phyloP scores from a whole-genome alignment of 2,113 vertebrate species.

The Forbesichthys papilliferus region DNA sequence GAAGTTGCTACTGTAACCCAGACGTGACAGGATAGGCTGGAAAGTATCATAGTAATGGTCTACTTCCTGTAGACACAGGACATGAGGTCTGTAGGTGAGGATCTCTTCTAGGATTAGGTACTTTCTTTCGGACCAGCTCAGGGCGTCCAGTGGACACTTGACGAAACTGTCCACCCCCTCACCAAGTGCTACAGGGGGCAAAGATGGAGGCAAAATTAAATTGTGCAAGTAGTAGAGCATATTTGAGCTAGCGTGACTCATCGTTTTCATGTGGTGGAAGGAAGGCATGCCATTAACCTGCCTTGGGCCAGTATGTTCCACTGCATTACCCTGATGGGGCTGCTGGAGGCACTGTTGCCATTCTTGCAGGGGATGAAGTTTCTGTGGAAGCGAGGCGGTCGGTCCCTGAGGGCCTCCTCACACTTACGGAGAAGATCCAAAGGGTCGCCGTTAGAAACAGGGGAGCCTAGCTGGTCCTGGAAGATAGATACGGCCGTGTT shows the following conservation, averaged over 20 bases:
- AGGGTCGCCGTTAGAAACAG: too few species aligned
- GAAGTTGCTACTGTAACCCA: constrained; percentile 91
- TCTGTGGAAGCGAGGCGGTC: constrained; percentile 82
- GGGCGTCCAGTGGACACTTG: constrained; percentile 88
- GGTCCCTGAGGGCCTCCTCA: constrained; percentile 80
- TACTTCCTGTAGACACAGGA: constrained; percentile 94
- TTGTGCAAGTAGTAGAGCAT: not conserved
- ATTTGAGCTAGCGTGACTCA: not conserved
- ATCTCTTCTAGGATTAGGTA: constrained; percentile 96
- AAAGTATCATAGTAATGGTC: constrained; percentile 98
- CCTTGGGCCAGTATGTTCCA: constrained; percentile 99
- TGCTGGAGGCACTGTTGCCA: constrained; percentile 67
- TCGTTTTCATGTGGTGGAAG: not conserved
- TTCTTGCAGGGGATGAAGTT: constrained; percentile 71
- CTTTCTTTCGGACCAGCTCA: constrained; percentile 93
- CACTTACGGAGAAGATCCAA: constrained; percentile 85
- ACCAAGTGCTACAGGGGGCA: constrained; percentile 83
- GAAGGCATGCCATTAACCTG: constrained; percentile 46
- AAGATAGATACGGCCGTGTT: not conserved
- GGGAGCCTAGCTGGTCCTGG: constrained; percentile 66
- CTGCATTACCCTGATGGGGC: constrained; percentile 91
- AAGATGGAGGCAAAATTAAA: not conserved
- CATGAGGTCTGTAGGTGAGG: constrained; percentile 88
- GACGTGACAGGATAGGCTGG: constrained; percentile 84
- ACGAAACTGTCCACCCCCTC: constrained; percentile 94